Conservation (phyloP, 2,797 vertebrate genomes). For the Pogonophryne albipinna region DNA sequence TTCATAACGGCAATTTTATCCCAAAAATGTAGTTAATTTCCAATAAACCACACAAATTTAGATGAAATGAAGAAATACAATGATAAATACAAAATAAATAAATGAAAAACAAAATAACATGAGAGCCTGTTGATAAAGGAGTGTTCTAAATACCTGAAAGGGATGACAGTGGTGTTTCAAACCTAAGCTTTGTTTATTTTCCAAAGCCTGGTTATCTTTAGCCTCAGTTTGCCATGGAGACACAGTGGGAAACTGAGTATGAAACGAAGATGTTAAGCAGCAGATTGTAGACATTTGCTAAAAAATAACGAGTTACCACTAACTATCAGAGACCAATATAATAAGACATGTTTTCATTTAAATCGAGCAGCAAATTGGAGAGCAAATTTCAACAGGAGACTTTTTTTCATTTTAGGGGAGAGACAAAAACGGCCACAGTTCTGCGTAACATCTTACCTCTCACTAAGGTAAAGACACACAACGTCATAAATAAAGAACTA, state of each 20-base stretch:
- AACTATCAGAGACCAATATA: conserved; percentile 8
- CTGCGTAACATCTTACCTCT: conserved; percentile 32
- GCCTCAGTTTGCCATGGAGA: conserved; percentile 50
- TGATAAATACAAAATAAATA: not conserved
- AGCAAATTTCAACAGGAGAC: not conserved
- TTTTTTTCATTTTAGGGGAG: conserved; percentile 1
- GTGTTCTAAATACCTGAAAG: conserved; percentile 43
- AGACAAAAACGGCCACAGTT: not conserved
- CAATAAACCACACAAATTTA: not conserved
- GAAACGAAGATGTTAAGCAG: conserved; percentile 52
- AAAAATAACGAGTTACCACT: not conserved
- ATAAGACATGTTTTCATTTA: not conserved
- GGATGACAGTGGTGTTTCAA: conserved; percentile 41
- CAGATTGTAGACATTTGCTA: conserved; percentile 15
- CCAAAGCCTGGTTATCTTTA: conserved; percentile 54
- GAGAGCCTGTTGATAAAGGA: conserved; percentile 12
- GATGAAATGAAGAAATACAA: not conserved
- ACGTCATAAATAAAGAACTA: not conserved
- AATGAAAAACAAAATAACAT: conserved; percentile 2
- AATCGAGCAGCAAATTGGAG: not conserved
- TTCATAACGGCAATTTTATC: not conserved
- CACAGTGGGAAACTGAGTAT: conserved; percentile 47
- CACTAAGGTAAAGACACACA: not conserved
- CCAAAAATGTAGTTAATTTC: not conserved
- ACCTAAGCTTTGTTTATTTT: conserved; percentile 45